A percentile compares a stretch with the other conserved stretches of the same genome.
phyloP scores from a whole-genome alignment of 2,797 vertebrate species.

The Morelia viridis region DNA sequence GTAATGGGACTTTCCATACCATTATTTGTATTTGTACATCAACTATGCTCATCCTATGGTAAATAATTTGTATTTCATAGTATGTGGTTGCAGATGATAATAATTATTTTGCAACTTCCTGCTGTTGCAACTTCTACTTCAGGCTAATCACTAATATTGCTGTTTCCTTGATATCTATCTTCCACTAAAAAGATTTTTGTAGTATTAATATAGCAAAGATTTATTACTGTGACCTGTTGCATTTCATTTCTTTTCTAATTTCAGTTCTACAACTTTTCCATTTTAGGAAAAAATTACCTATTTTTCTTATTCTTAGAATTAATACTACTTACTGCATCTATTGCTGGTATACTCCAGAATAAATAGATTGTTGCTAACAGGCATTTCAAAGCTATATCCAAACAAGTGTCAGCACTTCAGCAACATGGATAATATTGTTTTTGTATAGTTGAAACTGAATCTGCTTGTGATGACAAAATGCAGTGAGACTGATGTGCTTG shows the following conservation, averaged over 20 bases:
- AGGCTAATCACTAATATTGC: neutral
- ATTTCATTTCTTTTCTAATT: slow-evolving; percentile 16
- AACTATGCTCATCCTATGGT: neutral
- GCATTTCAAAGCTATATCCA: slow-evolving; percentile 21
- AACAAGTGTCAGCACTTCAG: slow-evolving; percentile 20
- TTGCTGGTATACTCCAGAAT: neutral
- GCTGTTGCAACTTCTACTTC: neutral
- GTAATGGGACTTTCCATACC: neutral
- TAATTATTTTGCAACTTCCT: neutral
- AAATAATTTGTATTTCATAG: neutral
- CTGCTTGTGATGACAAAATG: slow-evolving; percentile 37
- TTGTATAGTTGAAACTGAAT: slow-evolving; percentile 6
- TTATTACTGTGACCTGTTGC: slow-evolving; percentile 10
- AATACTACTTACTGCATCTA: slow-evolving; percentile 46
- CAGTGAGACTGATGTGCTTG: slow-evolving; percentile 57
- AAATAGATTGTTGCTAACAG: slow-evolving; percentile 10
- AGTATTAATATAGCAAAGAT: neutral
- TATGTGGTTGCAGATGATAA: neutral
- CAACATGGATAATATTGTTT: slow-evolving; percentile 8
- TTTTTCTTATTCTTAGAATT: slow-evolving; percentile 57
- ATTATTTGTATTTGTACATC: neutral
- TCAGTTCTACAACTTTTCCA: slow-evolving; percentile 25
- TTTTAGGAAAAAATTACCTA: neutral
- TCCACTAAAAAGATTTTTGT: neutral
- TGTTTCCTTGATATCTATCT: neutral